A percentile compares a stretch with the other conserved stretches of the same genome.
Conservation (phyloP, 2,888 invertebrate species). For the Drosophila quinaria region DNA sequence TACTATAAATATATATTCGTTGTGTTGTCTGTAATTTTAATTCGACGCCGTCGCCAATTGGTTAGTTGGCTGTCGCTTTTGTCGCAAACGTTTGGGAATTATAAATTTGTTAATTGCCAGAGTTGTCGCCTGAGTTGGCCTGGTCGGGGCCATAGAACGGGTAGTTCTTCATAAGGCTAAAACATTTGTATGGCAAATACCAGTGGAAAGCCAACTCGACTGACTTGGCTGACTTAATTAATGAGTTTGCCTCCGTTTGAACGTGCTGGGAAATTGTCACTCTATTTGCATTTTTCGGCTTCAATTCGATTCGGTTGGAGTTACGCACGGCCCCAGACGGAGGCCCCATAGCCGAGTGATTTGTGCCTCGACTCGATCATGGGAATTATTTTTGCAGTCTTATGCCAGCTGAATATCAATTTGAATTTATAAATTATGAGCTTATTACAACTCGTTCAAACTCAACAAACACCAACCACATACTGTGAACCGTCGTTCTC, state of each 20-base stretch:
- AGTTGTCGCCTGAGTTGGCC: constrained; percentile 37
- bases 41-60: constrained; percentile 69
- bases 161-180: constrained; percentile 45
- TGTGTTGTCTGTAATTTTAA: constrained; percentile 75
- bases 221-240: constrained; percentile 66
- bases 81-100: constrained; percentile 51
- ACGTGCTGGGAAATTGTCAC: constrained; percentile 80
- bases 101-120: constrained; percentile 71
- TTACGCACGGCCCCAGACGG: constrained; percentile 4
- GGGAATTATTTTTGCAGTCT: constrained; percentile 78
- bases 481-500: constrained; percentile 6
- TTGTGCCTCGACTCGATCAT: constrained; percentile 67
- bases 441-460: constrained; percentile 78
- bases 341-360: constrained; percentile 47
- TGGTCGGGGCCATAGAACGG: constrained; percentile 1
- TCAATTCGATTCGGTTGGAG: constrained; percentile 24
- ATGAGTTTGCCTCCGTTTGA: constrained; percentile 71
- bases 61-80: constrained; percentile 33
- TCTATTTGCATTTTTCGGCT: constrained; percentile 69
- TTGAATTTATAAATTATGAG: constrained; percentile 77
- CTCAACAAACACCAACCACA: constrained; percentile 12
- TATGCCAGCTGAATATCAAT: constrained; percentile 76
- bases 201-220: constrained; percentile 36
- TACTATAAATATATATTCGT: constrained; percentile 15
- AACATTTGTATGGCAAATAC: constrained; percentile 41